These are phyloP conservation scores for Apodemia duryi DNA, from an alignment of 2,888 invertebrate genomes.

Conservation along the genomic window DNA sequence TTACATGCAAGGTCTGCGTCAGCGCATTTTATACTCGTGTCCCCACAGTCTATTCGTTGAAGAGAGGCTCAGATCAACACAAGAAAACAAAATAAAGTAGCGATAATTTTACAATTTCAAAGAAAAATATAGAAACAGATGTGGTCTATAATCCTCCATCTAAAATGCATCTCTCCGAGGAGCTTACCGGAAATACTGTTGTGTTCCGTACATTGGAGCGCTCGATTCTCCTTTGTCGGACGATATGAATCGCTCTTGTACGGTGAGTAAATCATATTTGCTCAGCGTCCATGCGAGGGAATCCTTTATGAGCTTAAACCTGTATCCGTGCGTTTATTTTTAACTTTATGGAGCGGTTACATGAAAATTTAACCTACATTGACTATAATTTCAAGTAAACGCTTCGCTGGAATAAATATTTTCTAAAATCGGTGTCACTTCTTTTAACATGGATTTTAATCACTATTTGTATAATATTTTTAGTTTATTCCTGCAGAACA, in stretches of 20 bases:
- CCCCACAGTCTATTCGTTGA: no score
- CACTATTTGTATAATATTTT: no score
- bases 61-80: not conserved
- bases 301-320: conserved; percentile 21
- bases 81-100: not conserved
- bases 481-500: no score
- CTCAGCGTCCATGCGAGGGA: conserved; percentile 14
- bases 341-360: not conserved
- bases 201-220: conserved; percentile 2
- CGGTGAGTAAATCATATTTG: conserved; percentile 21
- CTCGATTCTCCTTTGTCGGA: conserved; percentile 4
- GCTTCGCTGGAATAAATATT: no score
- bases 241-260: conserved; percentile 17
- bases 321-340: not conserved
- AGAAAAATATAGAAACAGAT: not conserved
- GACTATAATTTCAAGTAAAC: no score
- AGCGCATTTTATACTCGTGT: no score
- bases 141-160: not conserved
- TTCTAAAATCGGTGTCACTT: no score
- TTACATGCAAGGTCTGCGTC: no score
- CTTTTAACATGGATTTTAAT: no score
- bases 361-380: no score
- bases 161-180: not conserved
- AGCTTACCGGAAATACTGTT: conserved; percentile 4
- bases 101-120: not conserved